Conservation (phyloP, 2,888 invertebrate species). For the Pyrrhia umbra region DNA sequence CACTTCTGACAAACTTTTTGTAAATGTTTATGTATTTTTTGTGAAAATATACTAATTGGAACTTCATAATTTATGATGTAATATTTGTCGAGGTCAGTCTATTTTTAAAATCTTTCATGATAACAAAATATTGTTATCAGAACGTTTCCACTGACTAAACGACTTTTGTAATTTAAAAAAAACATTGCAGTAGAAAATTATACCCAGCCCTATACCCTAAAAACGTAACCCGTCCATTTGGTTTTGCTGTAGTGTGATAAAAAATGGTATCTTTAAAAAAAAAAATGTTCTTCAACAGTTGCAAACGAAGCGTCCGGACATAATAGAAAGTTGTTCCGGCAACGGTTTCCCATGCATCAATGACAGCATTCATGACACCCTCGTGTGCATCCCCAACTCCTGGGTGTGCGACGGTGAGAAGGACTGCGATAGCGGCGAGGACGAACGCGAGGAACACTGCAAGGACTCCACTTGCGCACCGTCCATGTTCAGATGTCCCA, state of each 20-base stretch:
- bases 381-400: conserved; percentile 92
- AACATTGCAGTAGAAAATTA: too few species aligned
- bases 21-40: conserved; percentile 34
- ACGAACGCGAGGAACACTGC: conserved; percentile 92
- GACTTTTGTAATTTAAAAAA: too few species aligned
- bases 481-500: conserved; percentile 93
- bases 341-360: conserved; percentile 81
- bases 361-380: conserved; percentile 63
- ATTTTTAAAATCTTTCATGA: neutral
- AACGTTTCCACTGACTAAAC: neutral
- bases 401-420: conserved; percentile 95
- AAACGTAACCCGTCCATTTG: too few species aligned
- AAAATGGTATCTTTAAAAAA: neutral
- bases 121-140: conserved; percentile 6
- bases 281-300: conserved; percentile 50
- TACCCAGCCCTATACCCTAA: too few species aligned
- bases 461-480: conserved; percentile 92
- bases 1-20: conserved; percentile 61
- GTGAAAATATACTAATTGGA: neutral
- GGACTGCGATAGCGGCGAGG: conserved; percentile 94
- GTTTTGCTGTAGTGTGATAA: too few species aligned
- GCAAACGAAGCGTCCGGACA: conserved; percentile 71
- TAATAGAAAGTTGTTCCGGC: conserved; percentile 70
- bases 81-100: neutral
- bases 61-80: neutral